phyloP scores from a whole-genome alignment of 2,888 invertebrate genomes.

The Brachylomia viminalis region DNA sequence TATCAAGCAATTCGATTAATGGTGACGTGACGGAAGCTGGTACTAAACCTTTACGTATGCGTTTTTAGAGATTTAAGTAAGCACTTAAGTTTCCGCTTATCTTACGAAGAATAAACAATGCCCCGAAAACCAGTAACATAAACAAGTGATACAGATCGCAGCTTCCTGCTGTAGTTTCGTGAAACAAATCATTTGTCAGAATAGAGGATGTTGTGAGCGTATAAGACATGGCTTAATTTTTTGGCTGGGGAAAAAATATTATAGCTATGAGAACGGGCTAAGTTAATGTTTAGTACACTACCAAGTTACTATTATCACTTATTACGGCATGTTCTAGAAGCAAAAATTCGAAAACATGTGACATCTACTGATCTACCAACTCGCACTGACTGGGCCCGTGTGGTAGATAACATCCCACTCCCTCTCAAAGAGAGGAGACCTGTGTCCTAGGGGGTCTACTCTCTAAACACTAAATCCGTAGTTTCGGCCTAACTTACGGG shows the following conservation, averaged over 20 bases:
- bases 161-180: constrained; percentile 30
- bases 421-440: too few species aligned
- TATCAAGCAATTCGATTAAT: constrained; percentile 24
- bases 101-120: constrained; percentile 42
- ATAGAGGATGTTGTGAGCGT: constrained; percentile 28
- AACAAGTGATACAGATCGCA: constrained; percentile 21
- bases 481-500: too few species aligned
- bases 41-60: constrained; percentile 31
- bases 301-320: too few species aligned
- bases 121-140: constrained; percentile 43
- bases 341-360: too few species aligned
- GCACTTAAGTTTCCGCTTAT: constrained; percentile 42
- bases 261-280: neutral
- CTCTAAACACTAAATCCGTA: too few species aligned
- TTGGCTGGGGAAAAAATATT: neutral
- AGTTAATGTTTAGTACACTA: too few species aligned
- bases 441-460: too few species aligned
- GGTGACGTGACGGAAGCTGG: constrained; percentile 27
- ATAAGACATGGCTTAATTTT: neutral
- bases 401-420: too few species aligned
- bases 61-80: constrained; percentile 9
- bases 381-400: too few species aligned
- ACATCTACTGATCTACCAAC: too few species aligned
- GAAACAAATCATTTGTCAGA: constrained; percentile 31
- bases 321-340: too few species aligned